Evolutionary conservation across 2,888 invertebrate species (phyloP).

Genomic region (Thecocarcelia acutangulata): DNA sequence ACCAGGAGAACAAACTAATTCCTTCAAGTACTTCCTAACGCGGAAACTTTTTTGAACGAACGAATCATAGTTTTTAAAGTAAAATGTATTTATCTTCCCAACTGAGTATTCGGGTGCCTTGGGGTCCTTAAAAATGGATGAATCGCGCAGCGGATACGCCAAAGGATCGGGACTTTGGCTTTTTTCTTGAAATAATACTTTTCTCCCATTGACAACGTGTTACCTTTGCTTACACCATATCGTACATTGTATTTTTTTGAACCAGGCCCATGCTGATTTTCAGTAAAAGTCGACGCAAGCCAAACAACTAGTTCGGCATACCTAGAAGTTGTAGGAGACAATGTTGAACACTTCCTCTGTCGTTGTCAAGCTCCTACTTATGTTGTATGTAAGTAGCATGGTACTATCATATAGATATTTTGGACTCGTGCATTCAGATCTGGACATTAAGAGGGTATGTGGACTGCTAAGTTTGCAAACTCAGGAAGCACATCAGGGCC

Average conservation of each 20-base stretch:
- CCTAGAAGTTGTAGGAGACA: too few species aligned
- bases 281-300: slow-evolving; percentile 70
- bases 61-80: slow-evolving; percentile 58
- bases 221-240: slow-evolving; percentile 73
- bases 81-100: slow-evolving; percentile 76
- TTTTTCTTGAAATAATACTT: slow-evolving; percentile 73
- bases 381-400: too few species aligned
- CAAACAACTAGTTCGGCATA: slow-evolving; percentile 81
- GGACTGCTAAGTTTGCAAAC: too few species aligned
- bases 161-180: slow-evolving; percentile 76
- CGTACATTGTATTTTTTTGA: slow-evolving; percentile 77
- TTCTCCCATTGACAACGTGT: slow-evolving; percentile 82
- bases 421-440: too few species aligned
- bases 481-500: too few species aligned
- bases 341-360: too few species aligned
- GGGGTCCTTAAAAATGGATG: slow-evolving; percentile 72
- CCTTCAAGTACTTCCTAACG: slow-evolving; percentile 53
- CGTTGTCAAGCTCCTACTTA: too few species aligned
- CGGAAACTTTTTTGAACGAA: slow-evolving; percentile 66
- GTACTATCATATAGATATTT: too few species aligned
- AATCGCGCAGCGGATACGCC: slow-evolving; percentile 74
- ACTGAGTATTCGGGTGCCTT: slow-evolving; percentile 77
- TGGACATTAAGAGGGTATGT: too few species aligned
- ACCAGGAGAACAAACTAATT: slow-evolving; percentile 76
- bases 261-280: slow-evolving; percentile 75